A percentile compares a stretch with the other conserved stretches of the same genome.
phyloP scores from a whole-genome alignment of 2,113 vertebrate genomes.

The Chaetura pelagica region DNA sequence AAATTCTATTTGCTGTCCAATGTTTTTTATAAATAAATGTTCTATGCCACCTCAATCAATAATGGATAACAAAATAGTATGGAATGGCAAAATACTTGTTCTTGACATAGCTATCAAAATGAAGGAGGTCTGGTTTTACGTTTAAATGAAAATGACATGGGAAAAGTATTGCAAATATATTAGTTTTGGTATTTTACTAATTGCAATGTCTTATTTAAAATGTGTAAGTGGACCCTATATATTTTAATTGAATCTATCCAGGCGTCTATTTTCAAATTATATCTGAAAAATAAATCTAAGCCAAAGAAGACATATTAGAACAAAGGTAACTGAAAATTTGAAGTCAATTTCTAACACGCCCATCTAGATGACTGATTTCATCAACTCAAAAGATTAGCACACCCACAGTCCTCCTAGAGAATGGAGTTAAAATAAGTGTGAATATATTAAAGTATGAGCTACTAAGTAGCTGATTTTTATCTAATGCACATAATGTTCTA shows the following conservation, averaged over 20 bases:
- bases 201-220: background rate
- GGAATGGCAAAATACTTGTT: background rate
- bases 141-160: background rate
- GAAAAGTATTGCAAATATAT: background rate
- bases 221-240: background rate
- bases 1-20: background rate
- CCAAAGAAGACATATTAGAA: background rate
- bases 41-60: background rate
- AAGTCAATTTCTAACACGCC: background rate
- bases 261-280: background rate
- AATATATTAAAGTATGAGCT: constrained; percentile 34
- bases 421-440: constrained; percentile 36
- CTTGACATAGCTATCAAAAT: background rate
- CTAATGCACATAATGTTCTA: background rate
- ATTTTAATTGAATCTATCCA: background rate
- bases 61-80: background rate
- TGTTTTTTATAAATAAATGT: background rate
- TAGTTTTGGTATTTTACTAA: rapidly evolving
- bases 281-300: background rate
- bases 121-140: background rate
- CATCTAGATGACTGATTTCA: constrained; percentile 10
- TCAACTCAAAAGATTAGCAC: background rate
- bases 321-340: background rate
- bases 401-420: background rate
- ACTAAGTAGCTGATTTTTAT: constrained; percentile 22